Base-by-base conservation (phyloP, 2,888 invertebrate species). In the Meteorus cinctellus region DNA sequence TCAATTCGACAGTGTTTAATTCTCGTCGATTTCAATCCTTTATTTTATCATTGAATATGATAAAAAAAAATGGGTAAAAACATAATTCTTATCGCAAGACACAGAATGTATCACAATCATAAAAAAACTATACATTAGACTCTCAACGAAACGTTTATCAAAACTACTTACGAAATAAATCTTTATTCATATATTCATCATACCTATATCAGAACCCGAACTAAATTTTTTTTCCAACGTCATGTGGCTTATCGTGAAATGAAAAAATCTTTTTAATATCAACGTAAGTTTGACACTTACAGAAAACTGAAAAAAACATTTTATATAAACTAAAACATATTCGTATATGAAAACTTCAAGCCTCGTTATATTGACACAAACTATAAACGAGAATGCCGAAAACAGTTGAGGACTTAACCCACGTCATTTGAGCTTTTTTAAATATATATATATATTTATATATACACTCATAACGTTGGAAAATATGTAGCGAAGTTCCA, bases 401-500 rank as follows among this genome's bases (percentile, higher is more conserved):
- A 68, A 68, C n/a, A 19, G 45, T 16, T 16, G 27, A 48, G n/a
- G 36, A 2, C 16, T 36, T 66, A 31, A 16, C 27, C 45, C 16
- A 24, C 29, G 0, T 2, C 19, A 19, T 66, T 66, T 66, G 19
- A 19, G 5, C 6, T 2, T n/a, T 66, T 66, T 62, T 1, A 14
- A 4, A 19, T 41, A 41, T 63, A 63, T 31, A 63, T 63, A 63
- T 68, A 51, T 68, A 36, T 69, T 69, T 16, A 34, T 55, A 31
- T 55, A 31, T 69, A 34, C 31, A 55, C 55, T 31, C 16, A 27
- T 45, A 67, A 29, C n/a, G 31, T 70, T 70, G 60, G 14, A 48
- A 72, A 63, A 72, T 65, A 69, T 75, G 45, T 62, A 69, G 65
- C 51, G 55, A 63, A 69, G 67, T 73, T 74, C 67, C 62, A 66